Evolutionary conservation across 2,888 invertebrate species (phyloP).

Genomic region (Drepana falcataria): DNA sequence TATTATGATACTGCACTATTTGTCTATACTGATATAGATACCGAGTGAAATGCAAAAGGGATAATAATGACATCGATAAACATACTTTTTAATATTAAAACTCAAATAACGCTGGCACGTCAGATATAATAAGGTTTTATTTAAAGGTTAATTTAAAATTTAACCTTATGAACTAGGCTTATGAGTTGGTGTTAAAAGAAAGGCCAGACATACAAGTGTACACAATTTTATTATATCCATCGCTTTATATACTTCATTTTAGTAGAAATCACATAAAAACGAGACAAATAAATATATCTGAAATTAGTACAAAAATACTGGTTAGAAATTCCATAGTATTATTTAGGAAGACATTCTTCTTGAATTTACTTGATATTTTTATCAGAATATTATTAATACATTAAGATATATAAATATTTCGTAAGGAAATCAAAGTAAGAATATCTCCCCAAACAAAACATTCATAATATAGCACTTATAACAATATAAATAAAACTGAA

Average conservation of each 20-base stretch:
- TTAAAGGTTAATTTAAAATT: too few relatives aligned
- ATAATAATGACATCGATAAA: too few relatives aligned
- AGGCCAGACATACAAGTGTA: slow-evolving; percentile 56
- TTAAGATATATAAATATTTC: too few relatives aligned
- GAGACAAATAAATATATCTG: slow-evolving; percentile 47
- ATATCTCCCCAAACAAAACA: not conserved
- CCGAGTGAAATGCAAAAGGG: too few relatives aligned
- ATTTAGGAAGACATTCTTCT: slow-evolving; percentile 23
- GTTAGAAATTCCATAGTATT: slow-evolving; percentile 34
- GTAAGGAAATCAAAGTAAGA: not conserved
- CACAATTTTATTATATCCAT: slow-evolving; percentile 72
- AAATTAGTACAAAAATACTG: slow-evolving; percentile 77
- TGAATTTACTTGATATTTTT: slow-evolving; percentile 1
- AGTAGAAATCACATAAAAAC: slow-evolving; percentile 65
- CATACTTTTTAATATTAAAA: too few relatives aligned
- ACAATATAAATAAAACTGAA: not conserved
- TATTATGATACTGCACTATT: too few relatives aligned
- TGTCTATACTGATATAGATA: too few relatives aligned
- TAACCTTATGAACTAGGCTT: too few relatives aligned
- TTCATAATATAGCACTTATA: not conserved
- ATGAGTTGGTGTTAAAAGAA: slow-evolving; percentile 10
- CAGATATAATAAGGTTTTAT: too few relatives aligned
- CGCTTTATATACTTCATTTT: slow-evolving; percentile 59
- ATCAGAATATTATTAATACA: too few relatives aligned
- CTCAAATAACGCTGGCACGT: too few relatives aligned